These are phyloP conservation scores for Heteropelma amictum DNA, from an alignment of 2,888 invertebrate genomes.

Conservation along the genomic window DNA sequence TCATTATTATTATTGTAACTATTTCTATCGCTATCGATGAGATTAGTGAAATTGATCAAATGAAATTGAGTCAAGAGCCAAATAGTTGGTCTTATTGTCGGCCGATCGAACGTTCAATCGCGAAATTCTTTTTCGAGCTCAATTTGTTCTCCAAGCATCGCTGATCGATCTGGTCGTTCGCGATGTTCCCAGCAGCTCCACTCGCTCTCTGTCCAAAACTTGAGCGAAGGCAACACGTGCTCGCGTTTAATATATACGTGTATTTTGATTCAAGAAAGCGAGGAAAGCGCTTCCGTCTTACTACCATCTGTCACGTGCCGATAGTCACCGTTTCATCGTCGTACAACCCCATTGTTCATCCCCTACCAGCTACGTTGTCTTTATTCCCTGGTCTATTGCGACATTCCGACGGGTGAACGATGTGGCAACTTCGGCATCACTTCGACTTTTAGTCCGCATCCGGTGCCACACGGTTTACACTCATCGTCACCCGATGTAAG, in stretches of 20 bases:
- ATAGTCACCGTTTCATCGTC: slow-evolving; percentile 42
- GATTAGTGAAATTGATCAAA: neutral
- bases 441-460: neutral
- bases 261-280: slow-evolving; percentile 3
- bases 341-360: slow-evolving; percentile 15
- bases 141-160: slow-evolving; percentile 11
- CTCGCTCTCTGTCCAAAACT: slow-evolving; percentile 16
- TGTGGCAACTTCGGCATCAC: slow-evolving; percentile 28
- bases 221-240: slow-evolving; percentile 31
- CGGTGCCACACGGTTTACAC: neutral
- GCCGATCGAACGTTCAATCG: neutral
- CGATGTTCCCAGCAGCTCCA: slow-evolving; percentile 2
- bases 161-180: slow-evolving; percentile 40
- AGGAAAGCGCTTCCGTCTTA: slow-evolving; percentile 19
- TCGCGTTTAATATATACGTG: slow-evolving; percentile 33
- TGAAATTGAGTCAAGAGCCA: neutral
- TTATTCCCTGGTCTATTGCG: neutral
- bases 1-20: too few species aligned
- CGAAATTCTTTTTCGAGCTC: slow-evolving; percentile 7
- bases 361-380: neutral
- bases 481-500: slow-evolving; percentile 38
- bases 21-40: neutral
- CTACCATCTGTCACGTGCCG: slow-evolving; percentile 50
- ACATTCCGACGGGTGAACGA: slow-evolving; percentile 32
- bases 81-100: neutral